These are phyloP conservation scores for Dyspetes luteomarginatus DNA, from an alignment of 2,888 invertebrate genomes.

Conservation along the genomic window DNA sequence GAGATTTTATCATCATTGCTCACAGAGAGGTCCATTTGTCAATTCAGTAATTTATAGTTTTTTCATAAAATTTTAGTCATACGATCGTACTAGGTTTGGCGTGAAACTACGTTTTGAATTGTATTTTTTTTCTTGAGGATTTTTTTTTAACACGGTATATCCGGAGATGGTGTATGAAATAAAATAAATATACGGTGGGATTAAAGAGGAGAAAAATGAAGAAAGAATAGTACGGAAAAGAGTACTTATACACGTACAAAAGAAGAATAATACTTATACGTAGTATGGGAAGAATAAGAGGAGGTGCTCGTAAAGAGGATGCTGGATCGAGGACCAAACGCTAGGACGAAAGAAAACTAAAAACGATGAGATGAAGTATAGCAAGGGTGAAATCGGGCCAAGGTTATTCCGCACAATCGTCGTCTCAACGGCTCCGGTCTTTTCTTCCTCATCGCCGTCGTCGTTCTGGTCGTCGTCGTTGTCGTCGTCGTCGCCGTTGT, in stretches of 20 bases:
- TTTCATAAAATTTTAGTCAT: too few species aligned
- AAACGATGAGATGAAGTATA: constrained; percentile 54
- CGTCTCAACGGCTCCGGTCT: constrained; percentile 64
- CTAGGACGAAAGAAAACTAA: constrained; percentile 39
- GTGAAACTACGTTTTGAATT: too few species aligned
- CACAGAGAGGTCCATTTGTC: not conserved
- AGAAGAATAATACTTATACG: constrained; percentile 24
- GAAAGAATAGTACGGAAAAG: constrained; percentile 1
- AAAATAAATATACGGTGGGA: constrained; percentile 20
- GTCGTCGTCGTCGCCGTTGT: constrained; percentile 40
- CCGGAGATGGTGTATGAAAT: constrained; percentile 13
- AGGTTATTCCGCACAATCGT: constrained; percentile 64
- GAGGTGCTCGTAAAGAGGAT: constrained; percentile 35
- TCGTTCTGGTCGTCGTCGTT: constrained; percentile 26
- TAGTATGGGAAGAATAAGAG: constrained; percentile 29
- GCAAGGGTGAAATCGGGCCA: constrained; percentile 57
- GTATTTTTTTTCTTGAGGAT: not conserved
- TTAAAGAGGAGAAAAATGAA: constrained; percentile 5
- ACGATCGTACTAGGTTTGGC: too few species aligned
- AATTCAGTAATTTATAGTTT: too few species aligned
- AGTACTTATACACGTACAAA: not conserved
- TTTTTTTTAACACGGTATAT: not conserved
- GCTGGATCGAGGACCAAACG: constrained; percentile 33
- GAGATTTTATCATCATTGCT: not conserved
- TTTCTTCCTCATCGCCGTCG: constrained; percentile 54